Evolutionary conservation across 1,140 invertebrate species (phyloP).

Genomic region (Tetraneura akinire): DNA sequence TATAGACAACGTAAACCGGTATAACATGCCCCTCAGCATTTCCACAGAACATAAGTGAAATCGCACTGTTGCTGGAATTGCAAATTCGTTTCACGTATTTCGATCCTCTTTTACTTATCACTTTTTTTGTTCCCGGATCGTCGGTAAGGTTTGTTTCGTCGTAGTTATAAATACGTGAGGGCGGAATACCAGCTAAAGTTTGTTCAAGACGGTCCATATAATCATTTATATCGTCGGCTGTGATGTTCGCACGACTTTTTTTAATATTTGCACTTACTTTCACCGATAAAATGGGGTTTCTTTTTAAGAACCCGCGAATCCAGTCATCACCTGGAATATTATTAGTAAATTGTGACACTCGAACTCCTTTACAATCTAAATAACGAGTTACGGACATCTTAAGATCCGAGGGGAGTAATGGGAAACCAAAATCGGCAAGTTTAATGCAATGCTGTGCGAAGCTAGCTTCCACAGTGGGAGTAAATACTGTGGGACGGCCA

Average conservation of each 20-base stretch:
- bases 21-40: slow-evolving; percentile 54
- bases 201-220: slow-evolving; percentile 52
- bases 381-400: slow-evolving; percentile 9
- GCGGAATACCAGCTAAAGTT: slow-evolving; percentile 49
- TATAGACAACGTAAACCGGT: slow-evolving; percentile 56
- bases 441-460: slow-evolving; percentile 41
- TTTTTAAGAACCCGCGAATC: slow-evolving; percentile 44
- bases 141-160: slow-evolving; percentile 55
- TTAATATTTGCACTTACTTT: slow-evolving; percentile 42
- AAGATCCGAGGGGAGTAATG: slow-evolving; percentile 5
- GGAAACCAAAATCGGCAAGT: slow-evolving; percentile 44
- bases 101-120: slow-evolving; percentile 54
- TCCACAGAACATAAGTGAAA: slow-evolving; percentile 56
- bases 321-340: slow-evolving; percentile 51
- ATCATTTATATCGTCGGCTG: slow-evolving; percentile 52
- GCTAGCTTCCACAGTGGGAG: slow-evolving; percentile 45
- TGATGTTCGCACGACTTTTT: slow-evolving; percentile 36
- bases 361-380: slow-evolving; percentile 33
- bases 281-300: slow-evolving; percentile 11
- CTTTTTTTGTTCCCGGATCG: slow-evolving; percentile 55
- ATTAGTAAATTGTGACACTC: slow-evolving; percentile 30
- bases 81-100: slow-evolving; percentile 56
- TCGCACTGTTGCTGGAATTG: slow-evolving; percentile 54
- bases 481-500: slow-evolving; percentile 46
- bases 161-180: slow-evolving; percentile 54